These are phyloP conservation scores for Rhadina sibilatrix DNA, from an alignment of 2,113 vertebrate genomes.

Conservation along the genomic window DNA sequence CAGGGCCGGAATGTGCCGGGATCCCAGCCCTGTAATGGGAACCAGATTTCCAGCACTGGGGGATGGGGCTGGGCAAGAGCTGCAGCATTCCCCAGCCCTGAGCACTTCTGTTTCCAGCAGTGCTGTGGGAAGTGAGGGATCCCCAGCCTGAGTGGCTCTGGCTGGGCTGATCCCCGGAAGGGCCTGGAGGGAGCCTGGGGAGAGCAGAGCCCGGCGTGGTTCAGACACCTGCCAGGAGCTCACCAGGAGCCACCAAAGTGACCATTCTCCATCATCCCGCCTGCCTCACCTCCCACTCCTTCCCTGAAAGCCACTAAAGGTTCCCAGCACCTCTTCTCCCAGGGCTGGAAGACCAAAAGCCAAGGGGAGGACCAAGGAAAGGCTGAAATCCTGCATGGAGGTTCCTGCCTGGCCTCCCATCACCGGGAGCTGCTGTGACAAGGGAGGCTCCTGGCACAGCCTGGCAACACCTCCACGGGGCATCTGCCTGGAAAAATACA, in stretches of 20 bases:
- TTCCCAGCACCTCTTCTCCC: neutral
- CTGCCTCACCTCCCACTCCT: neutral
- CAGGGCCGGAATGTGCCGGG: neutral
- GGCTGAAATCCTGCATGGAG: rapidly evolving
- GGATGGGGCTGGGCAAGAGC: neutral
- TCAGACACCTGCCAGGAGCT: neutral
- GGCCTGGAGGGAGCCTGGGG: neutral
- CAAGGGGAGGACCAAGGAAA: neutral
- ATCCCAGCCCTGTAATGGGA: neutral
- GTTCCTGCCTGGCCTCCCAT: rapidly evolving
- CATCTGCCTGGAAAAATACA: neutral
- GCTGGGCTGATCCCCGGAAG: rapidly evolving
- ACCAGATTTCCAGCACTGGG: neutral
- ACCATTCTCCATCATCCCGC: rapidly evolving
- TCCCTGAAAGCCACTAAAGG: neutral
- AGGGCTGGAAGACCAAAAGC: neutral
- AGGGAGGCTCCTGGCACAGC: neutral
- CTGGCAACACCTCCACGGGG: no score
- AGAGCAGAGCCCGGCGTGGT: neutral
- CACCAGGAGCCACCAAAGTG: neutral
- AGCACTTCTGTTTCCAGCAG: neutral
- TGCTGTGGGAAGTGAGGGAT: neutral
- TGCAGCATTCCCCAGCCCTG: neutral
- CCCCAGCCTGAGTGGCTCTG: neutral
- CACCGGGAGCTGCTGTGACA: rapidly evolving